These are phyloP conservation scores for Laticauda colubrina DNA, from an alignment of 2,113 vertebrate species.

Conservation along the genomic window DNA sequence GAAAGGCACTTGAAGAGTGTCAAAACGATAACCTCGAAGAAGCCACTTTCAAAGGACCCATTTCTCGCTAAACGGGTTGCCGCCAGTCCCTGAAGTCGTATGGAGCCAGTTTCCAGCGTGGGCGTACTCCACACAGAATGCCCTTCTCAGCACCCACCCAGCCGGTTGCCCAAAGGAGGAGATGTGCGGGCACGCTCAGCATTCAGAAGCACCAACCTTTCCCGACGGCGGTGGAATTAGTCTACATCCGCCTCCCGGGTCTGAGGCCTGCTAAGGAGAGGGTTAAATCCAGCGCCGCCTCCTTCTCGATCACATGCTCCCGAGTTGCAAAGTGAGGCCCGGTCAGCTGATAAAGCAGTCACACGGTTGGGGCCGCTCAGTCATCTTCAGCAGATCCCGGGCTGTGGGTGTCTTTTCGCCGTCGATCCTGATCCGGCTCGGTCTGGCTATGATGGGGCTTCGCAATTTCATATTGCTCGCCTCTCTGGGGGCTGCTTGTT, in stretches of 20 bases:
- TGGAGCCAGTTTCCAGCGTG: neutral
- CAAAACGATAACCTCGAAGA: neutral
- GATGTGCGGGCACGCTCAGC: neutral
- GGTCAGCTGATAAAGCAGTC: slow-evolving; percentile 53
- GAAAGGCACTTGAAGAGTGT: neutral
- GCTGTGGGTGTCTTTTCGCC: neutral
- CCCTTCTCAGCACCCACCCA: neutral
- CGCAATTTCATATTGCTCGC: slow-evolving; percentile 31
- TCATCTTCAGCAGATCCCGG: slow-evolving; percentile 1
- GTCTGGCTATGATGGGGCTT: slow-evolving; percentile 16
- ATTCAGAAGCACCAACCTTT: neutral
- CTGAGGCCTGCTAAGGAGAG: neutral
- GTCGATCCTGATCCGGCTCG: neutral
- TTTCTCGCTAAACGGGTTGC: neutral
- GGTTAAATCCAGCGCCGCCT: neutral
- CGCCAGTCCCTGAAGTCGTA: neutral
- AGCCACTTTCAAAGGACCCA: neutral
- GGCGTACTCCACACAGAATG: neutral
- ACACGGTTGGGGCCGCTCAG: slow-evolving; percentile 8
- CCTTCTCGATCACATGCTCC: slow-evolving; percentile 44
- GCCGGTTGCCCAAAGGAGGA: neutral
- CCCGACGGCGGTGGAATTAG: neutral
- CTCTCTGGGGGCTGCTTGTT: slow-evolving; percentile 17
- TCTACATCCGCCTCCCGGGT: accelerated
- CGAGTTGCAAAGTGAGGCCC: slow-evolving; percentile 23